Conservation (phyloP, 2,888 invertebrate genomes). For the Sericinus montela region DNA sequence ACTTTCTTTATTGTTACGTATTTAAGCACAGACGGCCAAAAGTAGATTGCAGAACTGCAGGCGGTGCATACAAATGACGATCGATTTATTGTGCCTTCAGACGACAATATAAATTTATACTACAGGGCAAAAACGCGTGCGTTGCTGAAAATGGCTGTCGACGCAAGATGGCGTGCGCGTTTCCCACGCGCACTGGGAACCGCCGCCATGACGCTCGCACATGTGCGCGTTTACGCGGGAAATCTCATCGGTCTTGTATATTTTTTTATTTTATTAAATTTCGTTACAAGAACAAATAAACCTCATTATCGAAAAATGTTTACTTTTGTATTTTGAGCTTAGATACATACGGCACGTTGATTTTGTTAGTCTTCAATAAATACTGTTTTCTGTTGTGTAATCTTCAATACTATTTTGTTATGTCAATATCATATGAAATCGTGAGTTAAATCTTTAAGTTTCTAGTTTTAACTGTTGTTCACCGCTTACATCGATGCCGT, state of each 20-base stretch:
- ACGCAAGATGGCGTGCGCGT: constrained; percentile 47
- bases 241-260: constrained; percentile 39
- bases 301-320: constrained; percentile 6
- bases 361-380: too few relatives aligned
- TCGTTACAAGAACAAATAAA: constrained; percentile 12
- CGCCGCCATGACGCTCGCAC: constrained; percentile 39
- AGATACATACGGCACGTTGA: neutral
- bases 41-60: constrained; percentile 2
- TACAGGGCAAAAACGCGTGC: constrained; percentile 43
- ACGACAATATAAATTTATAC: constrained; percentile 36
- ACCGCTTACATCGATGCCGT: too few relatives aligned
- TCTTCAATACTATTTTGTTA: too few relatives aligned
- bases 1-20: too few relatives aligned
- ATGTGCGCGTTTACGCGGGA: constrained; percentile 64
- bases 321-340: too few relatives aligned
- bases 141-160: constrained; percentile 44
- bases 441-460: too few relatives aligned
- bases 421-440: too few relatives aligned
- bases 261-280: constrained; percentile 29
- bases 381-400: too few relatives aligned
- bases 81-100: constrained; percentile 19
- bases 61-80: constrained; percentile 11
- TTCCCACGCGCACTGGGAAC: constrained; percentile 73
- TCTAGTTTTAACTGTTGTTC: too few relatives aligned
- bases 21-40: constrained; percentile 1